Base-by-base conservation (phyloP, 1,140 invertebrate species). In the Papilio xuthus region DNA sequence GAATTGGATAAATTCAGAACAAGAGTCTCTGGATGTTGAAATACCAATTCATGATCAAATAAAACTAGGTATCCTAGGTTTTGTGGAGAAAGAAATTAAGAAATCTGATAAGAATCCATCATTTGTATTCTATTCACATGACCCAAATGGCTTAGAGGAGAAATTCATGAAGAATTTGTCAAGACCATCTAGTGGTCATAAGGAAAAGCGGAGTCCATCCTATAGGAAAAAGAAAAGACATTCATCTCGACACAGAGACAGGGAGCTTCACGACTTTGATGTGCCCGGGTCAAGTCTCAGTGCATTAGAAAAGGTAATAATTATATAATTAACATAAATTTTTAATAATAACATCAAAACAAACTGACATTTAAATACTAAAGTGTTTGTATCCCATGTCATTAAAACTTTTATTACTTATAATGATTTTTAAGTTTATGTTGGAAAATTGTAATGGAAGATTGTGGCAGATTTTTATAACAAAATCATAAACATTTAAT, bases 81-180 rank as follows among this genome's bases (percentile, higher is more conserved):
- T 95, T 82, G 95, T 95, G 70, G 95, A 95, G 84, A 94, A 95
- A 44, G 95, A 95, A 90, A 95, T 95, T 78, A 95, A 94, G 79
- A 95, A 94, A 78, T 92, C 93, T 7, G 93, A 94, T 79, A 94
- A 94, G 80, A 92, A 91, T 83, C 93, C 93, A 1, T 92, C 93
- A 6, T 92, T 93, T 82, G 92, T 94, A 1, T 92, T 94, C 75
- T 94, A 94, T 83, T 94, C 93, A 2, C 94, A 94, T 78, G 92
- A 94, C 79, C 93, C 94, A 10, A 94, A 89, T 83, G 91, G 91
- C 20, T 89, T 93, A 63, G 94, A 94, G 80, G 94, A 94, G 67
- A 90, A 92, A 76, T 90, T 89, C 75, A 90, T 91, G 86, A 94
- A 93, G 78, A 90, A 82, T 4, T 79, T 93, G 37, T 94, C 92